These are phyloP conservation scores for Prochilodus magdalenae DNA, from an alignment of 2,113 vertebrate genomes.

Conservation along the genomic window DNA sequence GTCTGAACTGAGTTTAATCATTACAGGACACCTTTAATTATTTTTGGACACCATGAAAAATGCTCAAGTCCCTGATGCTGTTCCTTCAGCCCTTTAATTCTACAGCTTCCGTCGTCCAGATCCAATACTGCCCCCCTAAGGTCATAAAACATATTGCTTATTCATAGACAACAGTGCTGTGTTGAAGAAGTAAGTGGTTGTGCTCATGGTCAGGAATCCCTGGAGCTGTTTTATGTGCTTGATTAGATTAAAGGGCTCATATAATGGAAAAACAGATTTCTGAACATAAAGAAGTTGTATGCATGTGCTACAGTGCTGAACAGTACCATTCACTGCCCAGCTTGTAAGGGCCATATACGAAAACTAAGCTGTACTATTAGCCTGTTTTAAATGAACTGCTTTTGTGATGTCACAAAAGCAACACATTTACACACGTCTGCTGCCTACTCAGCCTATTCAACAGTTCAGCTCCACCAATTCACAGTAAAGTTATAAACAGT, in stretches of 20 bases:
- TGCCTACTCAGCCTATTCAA: too few relatives aligned
- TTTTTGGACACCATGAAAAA: background rate
- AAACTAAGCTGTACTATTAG: too few relatives aligned
- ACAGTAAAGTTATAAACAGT: too few relatives aligned
- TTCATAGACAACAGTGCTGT: background rate
- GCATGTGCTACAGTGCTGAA: too few relatives aligned
- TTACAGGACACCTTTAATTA: background rate
- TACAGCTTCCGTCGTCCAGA: slow-evolving; percentile 40
- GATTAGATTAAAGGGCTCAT: background rate
- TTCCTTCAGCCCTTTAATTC: background rate
- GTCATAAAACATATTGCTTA: slow-evolving; percentile 55
- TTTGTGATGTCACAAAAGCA: too few relatives aligned
- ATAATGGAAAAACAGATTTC: too few relatives aligned
- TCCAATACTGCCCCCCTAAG: slow-evolving; percentile 73
- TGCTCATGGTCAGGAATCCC: background rate
- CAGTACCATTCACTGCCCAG: too few relatives aligned
- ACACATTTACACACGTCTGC: too few relatives aligned
- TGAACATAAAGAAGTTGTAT: too few relatives aligned
- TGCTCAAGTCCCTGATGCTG: background rate
- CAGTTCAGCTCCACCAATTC: too few relatives aligned
- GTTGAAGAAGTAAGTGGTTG: background rate
- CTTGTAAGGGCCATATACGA: too few relatives aligned
- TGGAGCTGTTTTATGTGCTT: background rate
- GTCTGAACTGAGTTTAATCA: background rate
- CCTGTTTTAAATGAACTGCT: too few relatives aligned